Percentiles rank a stretch among this genome's conserved stretches.
phyloP scores from a whole-genome alignment of 2,888 invertebrate species.

The Augiades crinisus region DNA sequence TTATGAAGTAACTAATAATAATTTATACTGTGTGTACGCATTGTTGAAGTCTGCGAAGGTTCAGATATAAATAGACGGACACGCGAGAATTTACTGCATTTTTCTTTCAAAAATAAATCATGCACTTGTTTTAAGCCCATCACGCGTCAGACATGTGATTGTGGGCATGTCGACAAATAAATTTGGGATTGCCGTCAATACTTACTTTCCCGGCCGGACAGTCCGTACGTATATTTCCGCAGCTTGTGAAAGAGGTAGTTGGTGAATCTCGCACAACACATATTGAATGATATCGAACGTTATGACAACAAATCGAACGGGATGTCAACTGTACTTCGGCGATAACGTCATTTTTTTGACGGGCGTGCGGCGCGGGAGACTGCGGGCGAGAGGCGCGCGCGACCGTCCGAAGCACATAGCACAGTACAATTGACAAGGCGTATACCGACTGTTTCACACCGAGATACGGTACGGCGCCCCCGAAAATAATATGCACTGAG shows the following conservation, averaged over 20 bases:
- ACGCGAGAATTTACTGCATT: constrained; percentile 7
- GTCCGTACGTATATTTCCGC: constrained; percentile 76
- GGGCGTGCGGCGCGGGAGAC: constrained; percentile 38
- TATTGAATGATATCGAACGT: constrained; percentile 59
- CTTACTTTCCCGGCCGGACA: constrained; percentile 74
- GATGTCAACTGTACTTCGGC: constrained; percentile 44
- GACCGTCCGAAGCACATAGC: constrained; percentile 62
- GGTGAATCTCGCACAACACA: constrained; percentile 72
- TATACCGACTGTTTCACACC: constrained; percentile 41
- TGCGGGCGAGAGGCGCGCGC: constrained; percentile 41
- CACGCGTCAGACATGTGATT: constrained; percentile 2
- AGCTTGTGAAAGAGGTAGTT: constrained; percentile 74
- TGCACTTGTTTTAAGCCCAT: constrained; percentile 11
- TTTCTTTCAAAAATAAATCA: constrained; percentile 2
- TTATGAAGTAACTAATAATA: constrained; percentile 33
- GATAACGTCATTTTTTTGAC: constrained; percentile 62
- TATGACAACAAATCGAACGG: constrained; percentile 33
- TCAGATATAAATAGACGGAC: constrained; percentile 36
- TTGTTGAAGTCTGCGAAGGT: constrained; percentile 31
- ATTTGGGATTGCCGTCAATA: constrained; percentile 33
- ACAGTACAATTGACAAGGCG: constrained; percentile 53
- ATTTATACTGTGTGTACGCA: constrained; percentile 31
- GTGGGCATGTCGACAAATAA: not conserved
- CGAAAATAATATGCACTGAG: constrained; percentile 52
- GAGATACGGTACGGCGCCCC: constrained; percentile 46